Percentiles rank a stretch among this genome's conserved stretches.
phyloP scores from a whole-genome alignment of 2,888 invertebrate species.

The Tortricodes alternella region DNA sequence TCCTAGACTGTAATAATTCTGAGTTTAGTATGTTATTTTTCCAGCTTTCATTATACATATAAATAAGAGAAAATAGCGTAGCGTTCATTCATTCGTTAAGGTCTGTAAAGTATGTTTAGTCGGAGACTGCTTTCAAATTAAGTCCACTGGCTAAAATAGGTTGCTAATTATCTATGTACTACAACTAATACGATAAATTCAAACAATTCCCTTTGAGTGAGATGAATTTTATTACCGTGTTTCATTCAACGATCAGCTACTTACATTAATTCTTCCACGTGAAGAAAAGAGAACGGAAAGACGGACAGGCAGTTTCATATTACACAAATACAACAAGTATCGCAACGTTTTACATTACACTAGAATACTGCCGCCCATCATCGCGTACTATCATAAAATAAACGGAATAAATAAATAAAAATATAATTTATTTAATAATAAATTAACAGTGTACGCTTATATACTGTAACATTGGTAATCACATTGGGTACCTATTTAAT shows the following conservation, averaged over 20 bases:
- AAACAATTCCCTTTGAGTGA: conserved; percentile 7
- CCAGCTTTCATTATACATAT: too few relatives aligned
- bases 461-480: conserved; percentile 35
- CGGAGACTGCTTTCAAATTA: background rate
- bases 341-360: conserved; percentile 1
- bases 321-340: background rate
- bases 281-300: background rate
- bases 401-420: conserved; percentile 38
- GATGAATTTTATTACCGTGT: conserved; percentile 18
- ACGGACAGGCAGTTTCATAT: background rate
- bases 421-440: conserved; percentile 40
- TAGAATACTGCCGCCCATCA: background rate
- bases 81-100: too few relatives aligned
- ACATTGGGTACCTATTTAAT: conserved; percentile 32
- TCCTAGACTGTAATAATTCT: too few relatives aligned
- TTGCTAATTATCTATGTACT: background rate
- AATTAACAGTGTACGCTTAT: conserved; percentile 40
- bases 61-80: too few relatives aligned
- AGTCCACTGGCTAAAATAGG: background rate
- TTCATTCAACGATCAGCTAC: conserved; percentile 27
- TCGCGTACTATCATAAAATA: conserved; percentile 29
- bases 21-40: background rate
- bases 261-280: conserved; percentile 13
- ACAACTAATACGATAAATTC: background rate
- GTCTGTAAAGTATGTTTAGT: too few relatives aligned